phyloP scores from a whole-genome alignment of 2,797 vertebrate species.

The Acipenser oxyrinchus region DNA sequence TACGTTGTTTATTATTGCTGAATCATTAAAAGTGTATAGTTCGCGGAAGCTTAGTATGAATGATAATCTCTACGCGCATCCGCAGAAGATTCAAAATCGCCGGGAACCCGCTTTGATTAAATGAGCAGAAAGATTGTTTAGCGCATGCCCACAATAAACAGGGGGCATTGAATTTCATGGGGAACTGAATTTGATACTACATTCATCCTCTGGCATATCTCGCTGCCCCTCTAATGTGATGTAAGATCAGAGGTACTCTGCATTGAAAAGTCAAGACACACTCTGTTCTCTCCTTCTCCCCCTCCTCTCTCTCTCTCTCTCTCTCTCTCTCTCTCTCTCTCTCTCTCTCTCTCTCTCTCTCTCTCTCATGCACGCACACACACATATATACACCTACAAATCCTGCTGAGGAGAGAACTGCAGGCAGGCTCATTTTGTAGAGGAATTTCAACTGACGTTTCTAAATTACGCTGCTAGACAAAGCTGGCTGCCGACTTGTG shows the following conservation, averaged over 20 bases:
- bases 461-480: constrained; percentile 38
- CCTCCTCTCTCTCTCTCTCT: background rate
- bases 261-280: constrained; percentile 54
- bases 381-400: constrained; percentile 35
- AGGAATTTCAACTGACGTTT: constrained; percentile 48
- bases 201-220: constrained; percentile 46
- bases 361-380: background rate
- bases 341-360: background rate
- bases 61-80: no score
- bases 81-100: no score
- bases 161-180: no score
- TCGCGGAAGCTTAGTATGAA: no score
- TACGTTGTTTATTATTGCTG: no score
- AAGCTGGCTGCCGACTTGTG: constrained; percentile 34
- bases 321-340: no score
- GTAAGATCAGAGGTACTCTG: constrained; percentile 52
- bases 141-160: no score
- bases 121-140: no score
- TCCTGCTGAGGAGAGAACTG: constrained; percentile 42
- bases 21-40: no score
- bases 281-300: constrained; percentile 14
- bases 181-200: no score
- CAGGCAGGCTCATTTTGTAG: constrained; percentile 38
- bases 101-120: no score
- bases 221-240: constrained; percentile 55